Conservation (phyloP, 2,888 invertebrate genomes). For the Netelia inedita region DNA sequence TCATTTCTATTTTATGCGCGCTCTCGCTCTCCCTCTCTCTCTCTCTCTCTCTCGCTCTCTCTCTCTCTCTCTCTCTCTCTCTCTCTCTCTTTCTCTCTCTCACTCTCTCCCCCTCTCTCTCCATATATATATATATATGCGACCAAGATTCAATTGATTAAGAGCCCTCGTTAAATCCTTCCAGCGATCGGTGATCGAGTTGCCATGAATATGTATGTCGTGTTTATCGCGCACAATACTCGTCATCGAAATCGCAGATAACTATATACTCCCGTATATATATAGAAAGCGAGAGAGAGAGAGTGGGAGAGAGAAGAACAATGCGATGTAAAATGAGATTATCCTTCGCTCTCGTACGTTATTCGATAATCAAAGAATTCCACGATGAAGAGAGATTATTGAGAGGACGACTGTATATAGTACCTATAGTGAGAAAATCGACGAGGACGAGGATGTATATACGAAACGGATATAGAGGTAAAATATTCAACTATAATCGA, state of each 20-base stretch:
- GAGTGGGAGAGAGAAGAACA: conserved; percentile 11
- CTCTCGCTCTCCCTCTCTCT: too few species aligned
- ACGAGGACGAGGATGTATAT: conserved; percentile 7
- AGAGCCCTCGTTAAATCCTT: conserved; percentile 35
- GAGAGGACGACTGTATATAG: conserved; percentile 37
- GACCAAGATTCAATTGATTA: conserved; percentile 53
- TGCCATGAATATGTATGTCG: conserved; percentile 32
- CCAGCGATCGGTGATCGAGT: conserved; percentile 21
- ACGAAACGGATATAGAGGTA: conserved; percentile 17
- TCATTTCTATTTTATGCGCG: conserved; percentile 17
- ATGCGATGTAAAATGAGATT: conserved; percentile 29
- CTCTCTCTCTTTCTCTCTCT: not conserved
- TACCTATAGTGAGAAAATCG: conserved; percentile 38
- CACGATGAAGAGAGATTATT: conserved; percentile 20
- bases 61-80: not conserved
- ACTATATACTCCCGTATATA: not conserved
- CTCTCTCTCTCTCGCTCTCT: too few species aligned
- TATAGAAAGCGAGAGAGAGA: not conserved
- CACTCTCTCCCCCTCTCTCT: conserved; percentile 12
- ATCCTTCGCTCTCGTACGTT: conserved; percentile 6
- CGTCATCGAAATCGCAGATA: conserved; percentile 34
- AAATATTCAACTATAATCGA: not conserved
- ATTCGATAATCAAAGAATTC: conserved; percentile 46
- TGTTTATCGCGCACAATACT: conserved; percentile 19
- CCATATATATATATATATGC: not conserved